Evolutionary conservation across 2,797 vertebrate genomes (phyloP).

Genomic region (Notoglanidium macrostoma): DNA sequence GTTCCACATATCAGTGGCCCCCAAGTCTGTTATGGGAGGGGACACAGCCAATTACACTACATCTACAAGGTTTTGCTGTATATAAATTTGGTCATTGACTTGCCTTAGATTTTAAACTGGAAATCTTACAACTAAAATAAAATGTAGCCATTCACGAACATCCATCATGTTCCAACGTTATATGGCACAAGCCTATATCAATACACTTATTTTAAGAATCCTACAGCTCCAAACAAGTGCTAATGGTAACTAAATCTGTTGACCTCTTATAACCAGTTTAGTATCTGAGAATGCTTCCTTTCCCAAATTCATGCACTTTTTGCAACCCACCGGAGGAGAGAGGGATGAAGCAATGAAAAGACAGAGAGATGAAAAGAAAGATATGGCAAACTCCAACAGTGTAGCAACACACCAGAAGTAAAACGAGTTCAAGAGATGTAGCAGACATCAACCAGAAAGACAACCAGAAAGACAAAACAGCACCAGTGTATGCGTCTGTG

Average conservation of each 20-base stretch:
- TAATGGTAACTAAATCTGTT: constrained; percentile 31
- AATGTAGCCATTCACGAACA: neutral
- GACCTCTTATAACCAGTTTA: constrained; percentile 33
- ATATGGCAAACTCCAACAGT: constrained; percentile 26
- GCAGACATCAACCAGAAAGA: constrained; percentile 34
- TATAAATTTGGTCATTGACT: neutral
- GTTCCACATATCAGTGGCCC: neutral
- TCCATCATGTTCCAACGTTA: neutral
- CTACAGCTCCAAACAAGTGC: neutral
- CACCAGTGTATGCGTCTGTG: neutral
- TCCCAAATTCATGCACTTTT: constrained; percentile 47
- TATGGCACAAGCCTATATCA: neutral
- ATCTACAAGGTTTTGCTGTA: neutral
- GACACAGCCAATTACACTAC: neutral
- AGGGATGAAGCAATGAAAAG: constrained; percentile 49
- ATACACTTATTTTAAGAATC: neutral
- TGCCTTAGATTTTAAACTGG: neutral
- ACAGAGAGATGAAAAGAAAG: constrained; percentile 51
- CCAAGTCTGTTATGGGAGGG: neutral
- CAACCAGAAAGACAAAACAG: constrained; percentile 8
- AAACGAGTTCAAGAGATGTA: constrained; percentile 31
- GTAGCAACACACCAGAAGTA: constrained; percentile 41
- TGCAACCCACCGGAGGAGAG: constrained; percentile 59
- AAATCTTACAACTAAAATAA: neutral
- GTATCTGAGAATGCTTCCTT: constrained; percentile 17